Conservation (phyloP, 1,140 invertebrate genomes). For the Drosophila orosa region DNA sequence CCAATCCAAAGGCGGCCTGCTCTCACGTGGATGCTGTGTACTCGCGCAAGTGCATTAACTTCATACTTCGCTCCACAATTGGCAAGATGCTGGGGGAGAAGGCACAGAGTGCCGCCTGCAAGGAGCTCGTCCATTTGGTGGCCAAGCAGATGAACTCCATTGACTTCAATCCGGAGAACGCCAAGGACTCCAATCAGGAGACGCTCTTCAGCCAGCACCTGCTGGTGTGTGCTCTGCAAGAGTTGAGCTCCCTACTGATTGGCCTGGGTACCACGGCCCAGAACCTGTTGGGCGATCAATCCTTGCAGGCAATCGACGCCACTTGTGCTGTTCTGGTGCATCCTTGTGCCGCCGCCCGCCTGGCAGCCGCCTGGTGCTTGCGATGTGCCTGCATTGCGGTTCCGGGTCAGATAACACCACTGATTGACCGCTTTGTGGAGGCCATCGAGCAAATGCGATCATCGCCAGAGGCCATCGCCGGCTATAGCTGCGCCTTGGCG, state of each 20-base stretch:
- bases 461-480: conserved; percentile 96
- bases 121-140: conserved; percentile 96
- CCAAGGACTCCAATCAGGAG: conserved; percentile 94
- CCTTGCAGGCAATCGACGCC: conserved; percentile 88
- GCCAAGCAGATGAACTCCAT: conserved; percentile 98
- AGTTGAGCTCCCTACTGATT: conserved; percentile 93
- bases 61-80: conserved; percentile 95
- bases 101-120: conserved; percentile 97
- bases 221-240: conserved; percentile 96
- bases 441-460: conserved; percentile 94
- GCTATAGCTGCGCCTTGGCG: conserved; percentile 96
- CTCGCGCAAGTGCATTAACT: conserved; percentile 98
- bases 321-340: conserved; percentile 91
- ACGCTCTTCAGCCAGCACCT: conserved; percentile 97
- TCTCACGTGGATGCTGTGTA: conserved; percentile 99
- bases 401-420: conserved; percentile 95
- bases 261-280: conserved; percentile 96
- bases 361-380: conserved; percentile 97
- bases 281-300: conserved; percentile 94
- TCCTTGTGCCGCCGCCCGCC: conserved; percentile 94
- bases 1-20: conserved; percentile 96
- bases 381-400: conserved; percentile 95
- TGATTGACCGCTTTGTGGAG: conserved; percentile 95
- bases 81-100: conserved; percentile 98
- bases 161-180: conserved; percentile 95